Evolutionary conservation across 1,140 invertebrate genomes (phyloP), one percentile per base, ranked within the genome.

Genomic region (Drosophila dunni): DNA sequence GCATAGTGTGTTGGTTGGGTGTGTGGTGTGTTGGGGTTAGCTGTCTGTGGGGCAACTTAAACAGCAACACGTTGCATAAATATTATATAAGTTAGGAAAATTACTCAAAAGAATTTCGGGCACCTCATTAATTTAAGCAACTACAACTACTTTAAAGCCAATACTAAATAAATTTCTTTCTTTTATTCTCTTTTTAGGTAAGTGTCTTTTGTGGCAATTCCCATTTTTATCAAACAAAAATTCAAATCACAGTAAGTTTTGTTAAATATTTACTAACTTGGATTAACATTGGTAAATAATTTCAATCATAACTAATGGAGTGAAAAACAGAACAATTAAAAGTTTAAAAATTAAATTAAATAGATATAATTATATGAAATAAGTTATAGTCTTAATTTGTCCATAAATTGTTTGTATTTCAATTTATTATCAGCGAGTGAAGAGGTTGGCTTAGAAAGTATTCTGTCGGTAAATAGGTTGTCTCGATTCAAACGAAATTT

Each of bases 241-340:
- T 11, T 88, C 79, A 82, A 75, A 51, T 82, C 83, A 64, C 83
- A 88, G 82, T 85, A 85, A 85, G 82, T 85, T 74, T 68, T 42
- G 0, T 66, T 86, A 81, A 69, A 46, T 65, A 62, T 79, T 50
- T 57, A 81, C 60, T 67, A 78, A 78, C 57, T 15, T 48, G 60
- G 63, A 44, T 7, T 46, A 44, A 68, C 36, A 50, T 20, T 36
- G 38, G 7, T 54, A 17, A 54, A 54, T 46, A 57, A 46, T 38
- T 50, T n/a, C 51, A 54, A 45, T 34, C 2, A 29, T 17, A 13
- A 38, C n/a, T 33, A 29, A 42, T 11, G 10, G 33, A 13, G 38
- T 34, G 33, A n/a, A 64, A 13, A 13, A 42, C 0, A 2, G n/a
- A 20, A 20, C 2, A 20, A 20, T 1, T 20, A 1, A 20, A 20